Evolutionary conservation across 2,113 vertebrate genomes (phyloP).

Genomic region (Ptilonorhynchus violaceus): DNA sequence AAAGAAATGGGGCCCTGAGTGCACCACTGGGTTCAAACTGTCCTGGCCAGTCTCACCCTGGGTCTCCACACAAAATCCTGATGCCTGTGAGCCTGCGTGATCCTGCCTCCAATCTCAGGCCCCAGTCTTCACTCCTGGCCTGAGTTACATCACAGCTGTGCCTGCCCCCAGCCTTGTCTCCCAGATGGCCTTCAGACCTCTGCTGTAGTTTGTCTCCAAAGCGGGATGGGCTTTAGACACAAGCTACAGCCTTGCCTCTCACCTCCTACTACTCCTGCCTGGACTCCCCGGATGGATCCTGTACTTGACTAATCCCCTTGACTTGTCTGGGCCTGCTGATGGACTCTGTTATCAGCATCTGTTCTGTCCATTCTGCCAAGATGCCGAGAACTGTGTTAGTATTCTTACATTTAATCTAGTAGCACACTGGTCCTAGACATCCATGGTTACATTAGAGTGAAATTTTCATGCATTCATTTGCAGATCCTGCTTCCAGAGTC

Average conservation of each 20-base stretch:
- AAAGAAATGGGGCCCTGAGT: background rate
- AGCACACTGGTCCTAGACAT: background rate
- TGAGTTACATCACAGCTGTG: background rate
- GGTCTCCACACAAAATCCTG: background rate
- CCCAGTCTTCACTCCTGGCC: background rate
- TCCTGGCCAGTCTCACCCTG: background rate
- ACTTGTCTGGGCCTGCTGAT: background rate
- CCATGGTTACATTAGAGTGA: background rate
- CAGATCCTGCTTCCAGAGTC: background rate
- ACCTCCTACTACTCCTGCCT: background rate
- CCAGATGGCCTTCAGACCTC: background rate
- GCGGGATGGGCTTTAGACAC: background rate
- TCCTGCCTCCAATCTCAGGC: background rate
- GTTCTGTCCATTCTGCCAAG: background rate
- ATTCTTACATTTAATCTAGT: background rate
- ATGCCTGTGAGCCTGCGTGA: background rate
- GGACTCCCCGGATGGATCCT: background rate
- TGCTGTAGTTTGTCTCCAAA: background rate
- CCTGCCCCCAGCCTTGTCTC: background rate
- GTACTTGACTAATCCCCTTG: background rate
- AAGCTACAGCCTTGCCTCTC: fast-evolving
- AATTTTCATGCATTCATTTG: background rate
- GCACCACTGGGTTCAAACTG: background rate
- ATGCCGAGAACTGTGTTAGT: background rate
- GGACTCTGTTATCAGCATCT: background rate